These are phyloP conservation scores for Leptopterna dolabrata DNA, from an alignment of 2,888 invertebrate genomes.

Conservation along the genomic window DNA sequence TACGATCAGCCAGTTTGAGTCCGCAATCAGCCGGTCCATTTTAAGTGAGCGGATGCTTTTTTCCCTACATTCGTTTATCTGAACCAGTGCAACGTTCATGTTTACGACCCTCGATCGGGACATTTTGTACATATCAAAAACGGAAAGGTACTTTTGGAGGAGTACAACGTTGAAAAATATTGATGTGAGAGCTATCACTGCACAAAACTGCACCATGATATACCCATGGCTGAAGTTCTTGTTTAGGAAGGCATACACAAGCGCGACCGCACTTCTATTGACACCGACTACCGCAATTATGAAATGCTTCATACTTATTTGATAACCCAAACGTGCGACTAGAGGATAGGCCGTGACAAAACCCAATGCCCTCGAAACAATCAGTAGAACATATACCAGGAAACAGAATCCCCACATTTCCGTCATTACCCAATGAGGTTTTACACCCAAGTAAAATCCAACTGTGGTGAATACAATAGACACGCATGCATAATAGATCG, in stretches of 20 bases:
- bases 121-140: constrained; percentile 52
- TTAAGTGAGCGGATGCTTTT: constrained; percentile 47
- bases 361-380: constrained; percentile 10
- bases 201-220: not conserved
- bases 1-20: constrained; percentile 54
- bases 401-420: constrained; percentile 35
- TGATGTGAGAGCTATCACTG: constrained; percentile 19
- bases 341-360: constrained; percentile 25
- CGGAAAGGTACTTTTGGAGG: constrained; percentile 23
- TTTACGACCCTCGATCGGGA: constrained; percentile 39
- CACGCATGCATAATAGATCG: not conserved
- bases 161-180: constrained; percentile 48
- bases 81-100: constrained; percentile 49
- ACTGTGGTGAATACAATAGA: not conserved
- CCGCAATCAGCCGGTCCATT: constrained; percentile 55
- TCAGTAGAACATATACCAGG: constrained; percentile 4
- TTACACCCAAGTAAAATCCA: constrained; percentile 27
- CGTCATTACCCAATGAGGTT: constrained; percentile 14
- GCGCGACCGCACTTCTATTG: constrained; percentile 8
- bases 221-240: constrained; percentile 24
- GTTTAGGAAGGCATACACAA: constrained; percentile 11
- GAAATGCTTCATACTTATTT: constrained; percentile 38
- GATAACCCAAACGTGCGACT: constrained; percentile 12
- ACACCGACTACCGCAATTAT: constrained; percentile 32
- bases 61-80: constrained; percentile 43